Conservation (phyloP, 2,888 invertebrate species). For the Chymomyza amoena region DNA sequence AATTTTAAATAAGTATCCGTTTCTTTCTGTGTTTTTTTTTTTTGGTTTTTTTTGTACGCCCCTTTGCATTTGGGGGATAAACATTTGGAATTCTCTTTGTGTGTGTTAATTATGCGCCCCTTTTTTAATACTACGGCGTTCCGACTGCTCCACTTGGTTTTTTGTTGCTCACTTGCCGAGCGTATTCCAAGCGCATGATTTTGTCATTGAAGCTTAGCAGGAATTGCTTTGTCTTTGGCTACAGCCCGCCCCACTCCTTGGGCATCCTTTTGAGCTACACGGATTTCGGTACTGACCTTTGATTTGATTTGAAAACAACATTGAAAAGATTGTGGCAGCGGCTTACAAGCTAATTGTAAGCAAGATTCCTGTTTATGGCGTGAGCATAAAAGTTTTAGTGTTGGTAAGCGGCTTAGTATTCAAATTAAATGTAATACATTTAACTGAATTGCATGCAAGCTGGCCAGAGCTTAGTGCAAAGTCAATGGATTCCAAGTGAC, state of each 20-base stretch:
- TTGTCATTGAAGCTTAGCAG: constrained; percentile 1
- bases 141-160: background rate
- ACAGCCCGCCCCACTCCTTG: background rate
- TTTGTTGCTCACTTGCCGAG: constrained; percentile 33
- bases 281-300: constrained; percentile 24
- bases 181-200: constrained; percentile 33
- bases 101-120: constrained; percentile 64
- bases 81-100: constrained; percentile 49
- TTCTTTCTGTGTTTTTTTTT: constrained; percentile 46
- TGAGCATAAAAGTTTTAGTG: constrained; percentile 71
- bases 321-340: background rate
- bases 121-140: constrained; percentile 18
- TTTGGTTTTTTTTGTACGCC: background rate
- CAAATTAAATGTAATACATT: constrained; percentile 73
- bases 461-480: constrained; percentile 57
- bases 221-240: background rate
- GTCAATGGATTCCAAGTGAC: constrained; percentile 57
- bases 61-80: constrained; percentile 4
- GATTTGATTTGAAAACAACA: background rate
- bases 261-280: constrained; percentile 41
- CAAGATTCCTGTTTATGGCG: constrained; percentile 70
- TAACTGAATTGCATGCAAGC: constrained; percentile 69
- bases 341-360: constrained; percentile 71
- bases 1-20: constrained; percentile 74
- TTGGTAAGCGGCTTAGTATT: constrained; percentile 73